A percentile compares a stretch with the other conserved stretches of the same genome.
phyloP scores from a whole-genome alignment of 2,113 vertebrate species.

The Mus musculus region DNA sequence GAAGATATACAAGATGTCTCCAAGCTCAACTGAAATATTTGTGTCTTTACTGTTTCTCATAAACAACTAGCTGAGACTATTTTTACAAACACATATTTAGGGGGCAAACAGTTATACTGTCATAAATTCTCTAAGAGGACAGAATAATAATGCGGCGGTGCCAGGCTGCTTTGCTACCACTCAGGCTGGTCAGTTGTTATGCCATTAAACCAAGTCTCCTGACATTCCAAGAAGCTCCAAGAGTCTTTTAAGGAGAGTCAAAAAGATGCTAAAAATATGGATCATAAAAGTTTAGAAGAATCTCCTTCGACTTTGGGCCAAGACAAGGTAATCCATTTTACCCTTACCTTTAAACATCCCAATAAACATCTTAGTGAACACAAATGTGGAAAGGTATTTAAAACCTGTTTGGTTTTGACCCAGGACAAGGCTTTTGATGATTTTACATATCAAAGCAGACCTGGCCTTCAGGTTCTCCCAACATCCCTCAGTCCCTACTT shows the following conservation, averaged over 20 bases:
- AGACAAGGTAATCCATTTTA: background rate
- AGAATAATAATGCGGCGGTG: background rate
- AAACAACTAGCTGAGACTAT: background rate
- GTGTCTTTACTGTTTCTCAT: background rate
- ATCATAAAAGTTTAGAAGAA: background rate
- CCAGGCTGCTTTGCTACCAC: background rate
- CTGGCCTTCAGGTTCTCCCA: no score
- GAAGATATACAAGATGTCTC: background rate
- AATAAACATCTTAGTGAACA: background rate
- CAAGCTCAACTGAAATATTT: background rate
- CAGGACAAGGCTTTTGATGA: no score
- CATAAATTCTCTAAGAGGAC: background rate
- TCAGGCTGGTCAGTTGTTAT: background rate
- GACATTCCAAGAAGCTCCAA: background rate
- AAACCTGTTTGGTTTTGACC: background rate
- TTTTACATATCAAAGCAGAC: no score
- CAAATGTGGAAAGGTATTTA: background rate
- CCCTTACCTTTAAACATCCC: background rate
- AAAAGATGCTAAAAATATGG: background rate
- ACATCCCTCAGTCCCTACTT: no score
- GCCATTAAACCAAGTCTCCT: background rate
- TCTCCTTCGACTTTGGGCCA: background rate
- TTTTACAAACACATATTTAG: background rate
- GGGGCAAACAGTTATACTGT: background rate
- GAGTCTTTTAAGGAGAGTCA: background rate